phyloP scores from a whole-genome alignment of 2,113 vertebrate species.

The Brachypteracias leptosomus region DNA sequence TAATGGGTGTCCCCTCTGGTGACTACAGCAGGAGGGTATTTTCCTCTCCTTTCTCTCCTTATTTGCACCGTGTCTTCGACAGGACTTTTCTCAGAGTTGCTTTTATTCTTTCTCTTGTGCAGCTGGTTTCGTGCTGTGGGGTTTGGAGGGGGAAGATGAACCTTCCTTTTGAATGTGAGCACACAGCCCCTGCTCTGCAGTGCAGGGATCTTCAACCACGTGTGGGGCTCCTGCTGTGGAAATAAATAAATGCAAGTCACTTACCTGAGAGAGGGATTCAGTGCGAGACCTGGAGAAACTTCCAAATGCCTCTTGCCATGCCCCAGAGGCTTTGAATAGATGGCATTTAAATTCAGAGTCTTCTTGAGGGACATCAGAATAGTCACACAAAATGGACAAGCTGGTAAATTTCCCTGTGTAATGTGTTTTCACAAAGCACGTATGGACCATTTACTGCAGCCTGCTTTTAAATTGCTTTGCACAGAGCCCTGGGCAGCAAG shows the following conservation, averaged over 20 bases:
- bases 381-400: background rate
- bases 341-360: background rate
- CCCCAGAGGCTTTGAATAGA: background rate
- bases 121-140: fast-evolving
- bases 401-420: fast-evolving
- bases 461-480: background rate
- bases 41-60: background rate
- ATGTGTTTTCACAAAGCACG: fast-evolving
- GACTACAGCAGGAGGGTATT: background rate
- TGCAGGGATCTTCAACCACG: background rate
- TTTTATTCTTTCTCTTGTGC: background rate
- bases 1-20: background rate
- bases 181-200: background rate
- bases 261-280: background rate
- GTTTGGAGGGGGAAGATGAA: background rate
- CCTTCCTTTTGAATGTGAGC: background rate
- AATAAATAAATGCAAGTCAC: background rate
- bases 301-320: background rate
- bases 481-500: background rate
- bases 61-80: background rate
- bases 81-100: background rate
- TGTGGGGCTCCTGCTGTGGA: background rate
- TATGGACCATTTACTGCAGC: fast-evolving
- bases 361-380: background rate
- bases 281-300: background rate